phyloP scores from a whole-genome alignment of 2,888 invertebrate genomes.

The Pachydiplax longipennis region DNA sequence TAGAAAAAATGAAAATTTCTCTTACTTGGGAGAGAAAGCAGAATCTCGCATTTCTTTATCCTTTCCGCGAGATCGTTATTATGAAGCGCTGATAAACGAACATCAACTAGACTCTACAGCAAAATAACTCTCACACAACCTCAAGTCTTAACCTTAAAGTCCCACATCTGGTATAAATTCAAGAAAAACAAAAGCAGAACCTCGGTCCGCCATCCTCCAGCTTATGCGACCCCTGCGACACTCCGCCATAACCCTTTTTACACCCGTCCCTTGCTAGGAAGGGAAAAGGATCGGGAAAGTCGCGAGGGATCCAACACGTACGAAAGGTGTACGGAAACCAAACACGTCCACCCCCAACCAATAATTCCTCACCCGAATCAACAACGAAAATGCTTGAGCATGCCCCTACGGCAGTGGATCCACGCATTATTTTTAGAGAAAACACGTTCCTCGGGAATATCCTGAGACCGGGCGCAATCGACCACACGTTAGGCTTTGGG shows the following conservation, averaged over 20 bases:
- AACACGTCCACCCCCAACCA: background rate
- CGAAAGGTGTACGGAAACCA: background rate
- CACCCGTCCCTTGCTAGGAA: background rate
- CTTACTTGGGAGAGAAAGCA: too few species aligned
- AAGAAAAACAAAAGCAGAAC: background rate
- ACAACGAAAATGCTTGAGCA: background rate
- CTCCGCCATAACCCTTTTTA: background rate
- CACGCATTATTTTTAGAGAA: conserved; percentile 11
- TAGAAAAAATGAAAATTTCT: too few species aligned
- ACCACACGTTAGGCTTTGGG: conserved; percentile 8
- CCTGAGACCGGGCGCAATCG: conserved; percentile 5
- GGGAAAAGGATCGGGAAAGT: background rate
- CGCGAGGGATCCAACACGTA: background rate
- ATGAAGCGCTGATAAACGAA: too few species aligned
- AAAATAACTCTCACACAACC: too few species aligned
- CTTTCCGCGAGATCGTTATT: too few species aligned
- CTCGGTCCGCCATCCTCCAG: background rate
- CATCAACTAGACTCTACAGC: too few species aligned
- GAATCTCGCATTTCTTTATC: too few species aligned
- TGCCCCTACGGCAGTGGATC: background rate
- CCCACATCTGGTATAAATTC: background rate
- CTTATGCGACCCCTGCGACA: background rate
- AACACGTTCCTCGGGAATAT: background rate
- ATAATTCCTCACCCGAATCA: background rate
- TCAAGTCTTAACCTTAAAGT: too few species aligned